phyloP scores from a whole-genome alignment of 1,140 invertebrate genomes.

The Dysdera silvatica region DNA sequence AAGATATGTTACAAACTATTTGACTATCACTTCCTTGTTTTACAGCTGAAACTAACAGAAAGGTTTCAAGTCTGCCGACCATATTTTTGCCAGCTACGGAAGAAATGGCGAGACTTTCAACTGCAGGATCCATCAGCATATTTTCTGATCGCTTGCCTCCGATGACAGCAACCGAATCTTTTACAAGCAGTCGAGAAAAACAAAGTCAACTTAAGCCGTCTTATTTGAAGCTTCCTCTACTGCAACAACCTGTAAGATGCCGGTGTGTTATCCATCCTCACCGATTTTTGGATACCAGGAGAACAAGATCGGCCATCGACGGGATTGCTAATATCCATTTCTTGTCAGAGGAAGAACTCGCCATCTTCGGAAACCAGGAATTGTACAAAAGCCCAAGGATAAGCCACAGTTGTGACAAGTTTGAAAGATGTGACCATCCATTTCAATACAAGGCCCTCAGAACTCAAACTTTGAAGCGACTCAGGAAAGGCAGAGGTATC shows the following conservation, averaged over 20 bases:
- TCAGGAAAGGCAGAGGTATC: background rate
- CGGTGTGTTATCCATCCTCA: conserved; percentile 12
- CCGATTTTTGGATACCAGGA: conserved; percentile 4
- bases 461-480: conserved; percentile 16
- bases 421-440: background rate
- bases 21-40: too few species aligned
- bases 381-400: background rate
- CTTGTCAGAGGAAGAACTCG: conserved; percentile 12
- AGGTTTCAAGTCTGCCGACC: too few species aligned
- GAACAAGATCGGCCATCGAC: conserved; percentile 12
- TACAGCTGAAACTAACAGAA: too few species aligned
- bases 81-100: too few species aligned
- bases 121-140: too few species aligned
- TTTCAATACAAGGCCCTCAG: conserved; percentile 1
- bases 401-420: conserved; percentile 5
- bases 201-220: too few species aligned
- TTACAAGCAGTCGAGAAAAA: too few species aligned
- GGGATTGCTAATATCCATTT: conserved; percentile 23
- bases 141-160: too few species aligned
- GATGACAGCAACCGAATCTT: too few species aligned
- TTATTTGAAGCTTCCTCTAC: conserved; percentile 3
- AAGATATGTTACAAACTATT: too few species aligned
- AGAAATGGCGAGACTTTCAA: too few species aligned
- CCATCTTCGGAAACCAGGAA: conserved; percentile 1
- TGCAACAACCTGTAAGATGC: conserved; percentile 10